A percentile compares a stretch with the other conserved stretches of the same genome.
phyloP scores from a whole-genome alignment of 1,140 invertebrate species.

The Ephestia elutella region DNA sequence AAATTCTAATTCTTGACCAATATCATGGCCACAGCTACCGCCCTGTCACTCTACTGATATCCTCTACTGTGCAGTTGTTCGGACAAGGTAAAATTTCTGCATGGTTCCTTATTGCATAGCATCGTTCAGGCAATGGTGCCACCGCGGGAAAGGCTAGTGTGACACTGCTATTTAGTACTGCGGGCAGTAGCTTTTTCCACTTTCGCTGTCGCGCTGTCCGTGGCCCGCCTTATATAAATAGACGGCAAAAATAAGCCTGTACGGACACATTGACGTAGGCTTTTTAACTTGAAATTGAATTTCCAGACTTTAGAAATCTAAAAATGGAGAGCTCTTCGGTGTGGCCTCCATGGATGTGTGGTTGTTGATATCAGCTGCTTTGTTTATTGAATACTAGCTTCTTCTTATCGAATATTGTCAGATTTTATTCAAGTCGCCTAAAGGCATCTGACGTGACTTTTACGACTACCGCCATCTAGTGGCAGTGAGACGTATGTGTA shows the following conservation, averaged over 20 bases:
- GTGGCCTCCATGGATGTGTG: background rate
- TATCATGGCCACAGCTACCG: no score
- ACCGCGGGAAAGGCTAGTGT: conserved; percentile 54
- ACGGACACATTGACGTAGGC: conserved; percentile 4
- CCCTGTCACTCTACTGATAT: no score
- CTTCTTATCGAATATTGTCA: no score
- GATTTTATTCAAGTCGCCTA: no score
- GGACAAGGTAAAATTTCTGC: no score
- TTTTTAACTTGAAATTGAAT: background rate
- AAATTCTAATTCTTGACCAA: no score
- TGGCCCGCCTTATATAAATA: conserved; percentile 18
- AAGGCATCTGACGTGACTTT: no score
- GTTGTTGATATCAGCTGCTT: background rate
- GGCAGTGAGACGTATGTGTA: no score
- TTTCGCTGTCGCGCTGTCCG: conserved; percentile 38
- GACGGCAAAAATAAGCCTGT: conserved; percentile 4
- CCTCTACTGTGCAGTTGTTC: no score
- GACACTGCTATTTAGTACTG: conserved; percentile 68
- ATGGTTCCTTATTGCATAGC: conserved; percentile 19
- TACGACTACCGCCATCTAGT: no score
- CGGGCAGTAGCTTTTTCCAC: conserved; percentile 58
- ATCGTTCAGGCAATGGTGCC: conserved; percentile 42
- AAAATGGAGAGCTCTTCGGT: background rate
- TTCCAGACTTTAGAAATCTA: background rate
- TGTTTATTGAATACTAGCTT: no score